Conservation (phyloP, 2,113 vertebrate genomes). For the Oostethus manadensis region DNA sequence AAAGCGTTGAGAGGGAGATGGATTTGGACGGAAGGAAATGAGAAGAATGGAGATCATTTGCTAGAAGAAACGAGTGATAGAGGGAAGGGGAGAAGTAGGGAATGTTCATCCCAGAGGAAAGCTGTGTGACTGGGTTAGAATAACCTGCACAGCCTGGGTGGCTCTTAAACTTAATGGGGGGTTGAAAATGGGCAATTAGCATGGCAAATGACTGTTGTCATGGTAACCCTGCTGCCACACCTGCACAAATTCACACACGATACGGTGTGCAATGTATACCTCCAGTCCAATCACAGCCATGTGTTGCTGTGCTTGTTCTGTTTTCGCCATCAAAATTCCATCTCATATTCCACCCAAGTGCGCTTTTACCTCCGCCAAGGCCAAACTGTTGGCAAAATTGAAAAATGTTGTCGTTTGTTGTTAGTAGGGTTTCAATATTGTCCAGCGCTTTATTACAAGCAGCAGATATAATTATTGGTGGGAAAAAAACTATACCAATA, state of each 20-base stretch:
- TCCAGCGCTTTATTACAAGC: no score
- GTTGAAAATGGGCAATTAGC: conserved; percentile 75
- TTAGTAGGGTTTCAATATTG: no score
- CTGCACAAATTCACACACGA: conserved; percentile 7
- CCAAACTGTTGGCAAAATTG: neutral
- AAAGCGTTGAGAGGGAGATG: conserved; percentile 27
- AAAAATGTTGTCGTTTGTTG: no score
- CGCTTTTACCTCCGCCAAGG: neutral
- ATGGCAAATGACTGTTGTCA: conserved; percentile 61
- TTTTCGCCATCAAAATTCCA: neutral
- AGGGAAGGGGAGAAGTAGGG: neutral
- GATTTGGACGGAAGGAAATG: conserved; percentile 45
- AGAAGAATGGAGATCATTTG: conserved; percentile 25
- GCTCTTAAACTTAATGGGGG: conserved; percentile 72
- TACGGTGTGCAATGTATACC: neutral
- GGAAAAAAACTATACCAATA: no score
- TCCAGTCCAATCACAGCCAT: neutral
- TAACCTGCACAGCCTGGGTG: conserved; percentile 64
- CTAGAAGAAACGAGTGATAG: conserved; percentile 19
- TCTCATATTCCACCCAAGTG: neutral
- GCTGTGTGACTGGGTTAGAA: conserved; percentile 66
- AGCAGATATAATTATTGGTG: no score
- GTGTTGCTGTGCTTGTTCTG: neutral
- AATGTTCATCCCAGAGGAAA: conserved; percentile 52
- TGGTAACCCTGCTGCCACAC: conserved; percentile 47